These are phyloP conservation scores for Holcopasites calliopsidis DNA, from an alignment of 1,140 invertebrate species.

Conservation along the genomic window DNA sequence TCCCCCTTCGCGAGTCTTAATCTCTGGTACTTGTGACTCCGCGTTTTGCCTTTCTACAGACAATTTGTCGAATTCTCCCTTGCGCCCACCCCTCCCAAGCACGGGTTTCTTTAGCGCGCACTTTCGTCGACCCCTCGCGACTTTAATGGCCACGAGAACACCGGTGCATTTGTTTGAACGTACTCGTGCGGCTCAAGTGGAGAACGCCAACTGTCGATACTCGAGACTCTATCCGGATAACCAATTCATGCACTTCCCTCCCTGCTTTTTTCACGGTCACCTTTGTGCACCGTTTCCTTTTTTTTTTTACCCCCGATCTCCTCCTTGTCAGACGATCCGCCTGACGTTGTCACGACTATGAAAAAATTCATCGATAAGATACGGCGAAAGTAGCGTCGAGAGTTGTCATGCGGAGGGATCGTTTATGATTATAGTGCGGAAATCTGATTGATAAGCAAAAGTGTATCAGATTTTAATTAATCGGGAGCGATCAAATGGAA, in stretches of 20 bases:
- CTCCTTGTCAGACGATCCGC: no score
- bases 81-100: neutral
- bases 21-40: slow-evolving; percentile 8
- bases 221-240: slow-evolving; percentile 63
- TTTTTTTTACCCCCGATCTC: neutral
- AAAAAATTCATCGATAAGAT: neutral
- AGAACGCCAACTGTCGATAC: slow-evolving; percentile 79
- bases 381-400: neutral
- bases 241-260: slow-evolving; percentile 41
- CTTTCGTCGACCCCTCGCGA: slow-evolving; percentile 39
- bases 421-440: no score
- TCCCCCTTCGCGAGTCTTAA: slow-evolving; percentile 8
- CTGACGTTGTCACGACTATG: neutral
- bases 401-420: neutral
- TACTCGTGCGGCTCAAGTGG: slow-evolving; percentile 68
- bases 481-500: no score
- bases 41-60: slow-evolving; percentile 32
- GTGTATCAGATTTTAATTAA: no score
- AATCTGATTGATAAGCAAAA: no score
- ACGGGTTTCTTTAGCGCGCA: slow-evolving; percentile 25
- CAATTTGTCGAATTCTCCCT: slow-evolving; percentile 32
- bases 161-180: slow-evolving; percentile 58
- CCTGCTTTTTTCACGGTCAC: neutral
- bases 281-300: neutral
- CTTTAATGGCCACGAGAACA: slow-evolving; percentile 64